A percentile compares a stretch with the other conserved stretches of the same genome.
Evolutionary conservation across 2,888 invertebrate genomes (phyloP).

Genomic region (Parnassius glacialis): DNA sequence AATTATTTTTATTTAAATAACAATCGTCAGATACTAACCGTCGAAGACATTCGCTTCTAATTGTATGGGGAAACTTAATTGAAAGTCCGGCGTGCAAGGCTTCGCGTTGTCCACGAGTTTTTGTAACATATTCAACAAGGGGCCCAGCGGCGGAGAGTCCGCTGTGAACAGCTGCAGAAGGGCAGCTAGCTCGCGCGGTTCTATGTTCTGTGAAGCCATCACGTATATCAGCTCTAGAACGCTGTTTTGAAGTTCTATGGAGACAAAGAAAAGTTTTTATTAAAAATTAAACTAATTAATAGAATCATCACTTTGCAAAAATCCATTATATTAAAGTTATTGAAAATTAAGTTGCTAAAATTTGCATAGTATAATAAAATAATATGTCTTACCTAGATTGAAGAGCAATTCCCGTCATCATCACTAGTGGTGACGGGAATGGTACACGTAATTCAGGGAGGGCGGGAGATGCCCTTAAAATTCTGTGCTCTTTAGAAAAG

Average conservation of each 20-base stretch:
- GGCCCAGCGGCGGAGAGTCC: conserved; percentile 74
- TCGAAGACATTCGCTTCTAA: conserved; percentile 2
- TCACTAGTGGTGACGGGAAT: too few species aligned
- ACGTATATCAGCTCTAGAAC: conserved; percentile 82
- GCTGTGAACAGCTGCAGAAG: conserved; percentile 83
- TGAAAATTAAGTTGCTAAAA: too few species aligned
- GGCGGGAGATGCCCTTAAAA: too few species aligned
- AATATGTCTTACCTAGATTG: too few species aligned
- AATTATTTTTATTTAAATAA: background rate
- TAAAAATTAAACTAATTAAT: background rate
- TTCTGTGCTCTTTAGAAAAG: too few species aligned
- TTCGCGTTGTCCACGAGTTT: conserved; percentile 58
- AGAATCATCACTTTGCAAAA: too few species aligned
- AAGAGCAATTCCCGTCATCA: too few species aligned
- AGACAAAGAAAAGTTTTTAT: background rate
- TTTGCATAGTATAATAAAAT: too few species aligned
- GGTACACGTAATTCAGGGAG: too few species aligned
- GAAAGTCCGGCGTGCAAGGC: conserved; percentile 78
- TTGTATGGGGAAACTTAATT: conserved; percentile 76
- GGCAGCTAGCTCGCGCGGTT: conserved; percentile 76
- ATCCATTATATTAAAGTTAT: too few species aligned
- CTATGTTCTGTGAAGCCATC: conserved; percentile 76
- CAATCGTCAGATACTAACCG: background rate
- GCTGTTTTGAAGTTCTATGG: conserved; percentile 83
- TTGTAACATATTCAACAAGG: conserved; percentile 68